Conservation (phyloP, 2,888 invertebrate genomes). For the Ophion obscuratus region DNA sequence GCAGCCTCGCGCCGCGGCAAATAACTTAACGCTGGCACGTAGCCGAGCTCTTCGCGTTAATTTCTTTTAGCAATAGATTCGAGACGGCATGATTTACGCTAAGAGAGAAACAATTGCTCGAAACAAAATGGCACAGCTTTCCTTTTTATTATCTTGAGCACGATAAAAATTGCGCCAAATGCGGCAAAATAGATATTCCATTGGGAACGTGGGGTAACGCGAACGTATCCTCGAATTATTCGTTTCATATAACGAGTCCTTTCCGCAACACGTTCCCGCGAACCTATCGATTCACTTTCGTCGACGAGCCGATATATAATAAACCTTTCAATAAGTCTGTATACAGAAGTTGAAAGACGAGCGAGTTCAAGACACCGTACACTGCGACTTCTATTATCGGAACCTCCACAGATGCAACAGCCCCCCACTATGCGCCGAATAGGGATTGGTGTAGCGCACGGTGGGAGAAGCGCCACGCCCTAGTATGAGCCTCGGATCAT, state of each 20-base stretch:
- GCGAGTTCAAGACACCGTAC: conserved; percentile 28
- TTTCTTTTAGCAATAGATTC: conserved; percentile 42
- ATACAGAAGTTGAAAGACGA: conserved; percentile 50
- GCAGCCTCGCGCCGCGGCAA: neutral
- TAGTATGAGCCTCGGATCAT: too few species aligned
- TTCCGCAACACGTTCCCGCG: conserved; percentile 3
- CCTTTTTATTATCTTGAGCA: neutral
- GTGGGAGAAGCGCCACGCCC: too few species aligned
- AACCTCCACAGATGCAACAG: too few species aligned
- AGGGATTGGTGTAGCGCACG: too few species aligned
- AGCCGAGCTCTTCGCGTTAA: neutral
- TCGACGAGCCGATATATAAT: conserved; percentile 56
- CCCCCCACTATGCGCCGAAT: too few species aligned
- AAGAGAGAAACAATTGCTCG: neutral
- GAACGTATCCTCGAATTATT: conserved; percentile 16
- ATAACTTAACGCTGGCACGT: conserved; percentile 35
- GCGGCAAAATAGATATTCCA: conserved; percentile 11
- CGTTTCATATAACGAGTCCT: neutral
- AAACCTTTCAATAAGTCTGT: conserved; percentile 48
- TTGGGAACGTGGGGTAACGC: conserved; percentile 2
- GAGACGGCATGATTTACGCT: conserved; percentile 5
- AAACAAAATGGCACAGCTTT: conserved; percentile 3
- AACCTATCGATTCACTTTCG: conserved; percentile 58
- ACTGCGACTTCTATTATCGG: too few species aligned
- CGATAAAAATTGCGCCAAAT: conserved; percentile 24